Evolutionary conservation across 2,113 vertebrate genomes (phyloP).

Genomic region (Tretioscincus oriximinensis): DNA sequence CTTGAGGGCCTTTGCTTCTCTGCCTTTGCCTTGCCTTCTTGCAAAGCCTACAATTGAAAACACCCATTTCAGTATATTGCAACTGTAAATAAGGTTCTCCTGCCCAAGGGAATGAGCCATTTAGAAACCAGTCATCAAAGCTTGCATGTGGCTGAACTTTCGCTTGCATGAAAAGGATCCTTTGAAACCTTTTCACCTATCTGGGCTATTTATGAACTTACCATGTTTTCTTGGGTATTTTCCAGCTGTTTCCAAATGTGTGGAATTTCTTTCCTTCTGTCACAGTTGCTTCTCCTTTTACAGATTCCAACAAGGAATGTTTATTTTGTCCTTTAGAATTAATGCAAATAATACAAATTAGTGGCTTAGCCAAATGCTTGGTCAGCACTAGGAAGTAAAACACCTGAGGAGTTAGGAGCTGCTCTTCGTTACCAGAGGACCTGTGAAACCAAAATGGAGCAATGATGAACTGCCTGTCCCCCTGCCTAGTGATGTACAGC

Average conservation of each 20-base stretch:
- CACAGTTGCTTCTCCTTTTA: neutral
- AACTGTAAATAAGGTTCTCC: constrained; percentile 20
- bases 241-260: neutral
- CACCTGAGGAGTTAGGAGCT: neutral
- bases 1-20: neutral
- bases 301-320: neutral
- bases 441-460: neutral
- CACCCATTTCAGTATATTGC: constrained; percentile 20
- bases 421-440: neutral
- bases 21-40: neutral
- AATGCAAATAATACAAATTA: neutral
- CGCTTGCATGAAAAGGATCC: constrained; percentile 23
- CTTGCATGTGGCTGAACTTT: constrained; percentile 32
- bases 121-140: constrained; percentile 22
- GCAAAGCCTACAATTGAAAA: constrained; percentile 26
- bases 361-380: constrained; percentile 1
- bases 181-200: neutral
- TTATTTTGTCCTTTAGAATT: neutral
- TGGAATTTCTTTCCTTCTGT: neutral
- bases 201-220: constrained; percentile 6
- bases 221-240: neutral
- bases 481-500: neutral
- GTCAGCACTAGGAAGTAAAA: neutral
- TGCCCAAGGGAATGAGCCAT: constrained; percentile 34
- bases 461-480: neutral